Conservation (phyloP, 2,888 invertebrate species). For the Dryocosmus kuriphilus region DNA sequence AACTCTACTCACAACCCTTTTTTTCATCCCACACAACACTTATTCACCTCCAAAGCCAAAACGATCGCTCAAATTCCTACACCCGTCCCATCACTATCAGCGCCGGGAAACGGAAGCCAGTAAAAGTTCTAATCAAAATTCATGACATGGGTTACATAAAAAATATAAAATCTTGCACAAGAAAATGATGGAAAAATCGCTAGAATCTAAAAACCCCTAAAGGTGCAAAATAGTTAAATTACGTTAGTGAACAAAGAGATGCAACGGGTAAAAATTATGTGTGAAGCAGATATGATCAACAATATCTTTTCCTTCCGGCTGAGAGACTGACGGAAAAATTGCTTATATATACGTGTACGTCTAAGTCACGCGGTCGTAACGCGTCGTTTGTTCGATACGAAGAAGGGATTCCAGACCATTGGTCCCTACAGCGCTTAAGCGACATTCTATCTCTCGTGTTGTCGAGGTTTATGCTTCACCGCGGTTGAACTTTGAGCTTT, state of each 20-base stretch:
- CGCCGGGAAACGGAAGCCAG: too few relatives aligned
- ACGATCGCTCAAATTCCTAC: too few relatives aligned
- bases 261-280: background rate
- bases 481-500: slow-evolving; percentile 47
- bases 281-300: slow-evolving; percentile 1
- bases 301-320: slow-evolving; percentile 13
- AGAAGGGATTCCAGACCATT: slow-evolving; percentile 70
- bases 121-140: too few relatives aligned
- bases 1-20: too few relatives aligned
- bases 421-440: slow-evolving; percentile 68
- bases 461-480: slow-evolving; percentile 61
- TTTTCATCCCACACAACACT: too few relatives aligned
- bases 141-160: too few relatives aligned
- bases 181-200: too few relatives aligned
- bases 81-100: too few relatives aligned
- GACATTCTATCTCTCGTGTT: slow-evolving; percentile 67
- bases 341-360: slow-evolving; percentile 22
- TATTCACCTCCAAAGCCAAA: too few relatives aligned
- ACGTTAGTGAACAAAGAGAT: background rate
- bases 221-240: too few relatives aligned
- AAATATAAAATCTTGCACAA: too few relatives aligned
- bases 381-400: slow-evolving; percentile 65
- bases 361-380: slow-evolving; percentile 49
- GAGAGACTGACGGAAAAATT: slow-evolving; percentile 30
- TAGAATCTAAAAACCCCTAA: too few relatives aligned